phyloP scores from a whole-genome alignment of 1,140 invertebrate genomes.

The Drosophila lacteicornis region DNA sequence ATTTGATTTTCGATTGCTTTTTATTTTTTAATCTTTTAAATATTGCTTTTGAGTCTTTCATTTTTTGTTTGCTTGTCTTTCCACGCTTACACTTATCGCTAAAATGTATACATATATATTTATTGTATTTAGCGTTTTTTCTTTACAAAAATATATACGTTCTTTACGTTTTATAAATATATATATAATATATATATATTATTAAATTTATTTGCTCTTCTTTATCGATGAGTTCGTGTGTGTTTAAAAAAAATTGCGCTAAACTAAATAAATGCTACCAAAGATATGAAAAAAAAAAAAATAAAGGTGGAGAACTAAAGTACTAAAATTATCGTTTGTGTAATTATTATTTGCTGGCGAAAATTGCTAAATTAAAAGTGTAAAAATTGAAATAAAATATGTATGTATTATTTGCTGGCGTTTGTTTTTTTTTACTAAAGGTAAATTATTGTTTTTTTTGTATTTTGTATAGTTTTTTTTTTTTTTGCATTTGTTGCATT shows the following conservation, averaged over 20 bases:
- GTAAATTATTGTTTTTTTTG: slow-evolving; percentile 46
- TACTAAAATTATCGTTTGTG: slow-evolving; percentile 32
- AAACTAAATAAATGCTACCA: slow-evolving; percentile 79
- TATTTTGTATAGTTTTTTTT: slow-evolving; percentile 38
- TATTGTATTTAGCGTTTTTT: slow-evolving; percentile 26
- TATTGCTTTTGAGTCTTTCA: slow-evolving; percentile 84
- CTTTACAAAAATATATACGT: slow-evolving; percentile 50
- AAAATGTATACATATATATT: slow-evolving; percentile 32
- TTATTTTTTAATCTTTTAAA: slow-evolving; percentile 41
- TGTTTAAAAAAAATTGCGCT: slow-evolving; percentile 74
- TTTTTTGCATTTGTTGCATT: slow-evolving; percentile 46
- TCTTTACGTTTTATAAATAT: neutral
- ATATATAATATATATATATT: slow-evolving; percentile 18
- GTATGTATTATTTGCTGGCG: slow-evolving; percentile 46
- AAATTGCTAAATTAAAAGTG: slow-evolving; percentile 58
- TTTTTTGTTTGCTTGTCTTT: slow-evolving; percentile 50
- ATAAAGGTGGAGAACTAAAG: slow-evolving; percentile 5
- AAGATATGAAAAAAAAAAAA: slow-evolving; percentile 69
- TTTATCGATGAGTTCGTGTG: slow-evolving; percentile 42
- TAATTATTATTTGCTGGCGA: slow-evolving; percentile 61
- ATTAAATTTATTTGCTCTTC: slow-evolving; percentile 51
- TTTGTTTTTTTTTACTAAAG: slow-evolving; percentile 48
- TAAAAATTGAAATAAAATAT: slow-evolving; percentile 64
- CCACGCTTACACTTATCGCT: slow-evolving; percentile 47
- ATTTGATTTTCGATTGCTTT: slow-evolving; percentile 44